Conservation (phyloP, 1,140 invertebrate species). For the Bombus affinis region DNA sequence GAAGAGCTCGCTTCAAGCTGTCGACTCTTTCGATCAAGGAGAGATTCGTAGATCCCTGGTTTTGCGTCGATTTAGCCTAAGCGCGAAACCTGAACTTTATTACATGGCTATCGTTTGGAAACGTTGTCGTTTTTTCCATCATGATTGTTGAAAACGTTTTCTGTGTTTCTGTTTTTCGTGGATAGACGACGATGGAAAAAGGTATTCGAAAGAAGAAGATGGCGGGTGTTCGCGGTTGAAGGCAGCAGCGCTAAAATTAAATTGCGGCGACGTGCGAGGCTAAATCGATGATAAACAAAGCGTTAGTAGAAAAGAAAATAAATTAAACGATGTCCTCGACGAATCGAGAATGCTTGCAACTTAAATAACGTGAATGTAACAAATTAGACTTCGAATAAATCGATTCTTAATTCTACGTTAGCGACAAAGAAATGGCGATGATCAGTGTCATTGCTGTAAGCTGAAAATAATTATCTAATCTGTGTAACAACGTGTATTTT, state of each 20-base stretch:
- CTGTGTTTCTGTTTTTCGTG: not conserved
- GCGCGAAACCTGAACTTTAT: slow-evolving; percentile 76
- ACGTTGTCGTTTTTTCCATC: slow-evolving; percentile 18
- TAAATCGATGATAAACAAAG: slow-evolving; percentile 33
- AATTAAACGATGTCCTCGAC: not conserved
- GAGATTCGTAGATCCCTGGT: slow-evolving; percentile 72
- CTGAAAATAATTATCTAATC: slow-evolving; percentile 35
- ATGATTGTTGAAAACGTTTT: not conserved
- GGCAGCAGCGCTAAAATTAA: slow-evolving; percentile 35
- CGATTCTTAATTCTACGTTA: not conserved
- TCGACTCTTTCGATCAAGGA: slow-evolving; percentile 75
- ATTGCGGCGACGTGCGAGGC: slow-evolving; percentile 22
- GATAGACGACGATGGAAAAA: not conserved
- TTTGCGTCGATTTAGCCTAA: slow-evolving; percentile 76
- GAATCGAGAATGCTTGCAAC: slow-evolving; percentile 7
- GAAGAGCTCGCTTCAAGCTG: slow-evolving; percentile 71
- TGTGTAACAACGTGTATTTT: not conserved
- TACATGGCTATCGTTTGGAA: slow-evolving; percentile 49
- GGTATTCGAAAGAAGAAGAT: not conserved
- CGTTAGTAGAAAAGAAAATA: slow-evolving; percentile 19
- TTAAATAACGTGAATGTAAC: not conserved
- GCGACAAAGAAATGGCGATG: not conserved
- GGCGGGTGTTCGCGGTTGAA: not conserved
- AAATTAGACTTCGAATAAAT: not conserved
- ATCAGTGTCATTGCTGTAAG: not conserved